Evolutionary conservation across 2,797 vertebrate genomes (phyloP), one percentile per base, ranked within the genome.

Genomic region (Pogonophryne albipinna): DNA sequence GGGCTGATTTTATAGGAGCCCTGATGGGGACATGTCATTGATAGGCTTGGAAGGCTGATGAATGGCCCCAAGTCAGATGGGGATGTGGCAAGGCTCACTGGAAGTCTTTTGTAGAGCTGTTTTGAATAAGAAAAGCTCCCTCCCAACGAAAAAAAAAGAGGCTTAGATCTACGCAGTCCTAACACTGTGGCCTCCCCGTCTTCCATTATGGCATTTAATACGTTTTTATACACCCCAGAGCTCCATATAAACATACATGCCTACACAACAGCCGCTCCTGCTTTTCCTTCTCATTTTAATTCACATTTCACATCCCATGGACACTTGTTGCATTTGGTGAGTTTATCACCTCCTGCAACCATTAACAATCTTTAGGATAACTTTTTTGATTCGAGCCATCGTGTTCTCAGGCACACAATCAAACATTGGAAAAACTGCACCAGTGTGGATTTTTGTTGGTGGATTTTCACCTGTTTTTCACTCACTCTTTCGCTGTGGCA

Each of bases 51-150:
- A 96, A 97, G 97, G 95, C 97, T 98, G 97, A 99, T 99, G 98
- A 99, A 99, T 99, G 97, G 97, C 96, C 96, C 96, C 96, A 97
- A 97, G 97, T 98, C 97, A 99, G 97, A 99, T 98, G 97, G 97
- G 98, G 98, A 97, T 98, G 98, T 97, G 98, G 97, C 97, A 97
- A 96, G 96, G 96, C 98, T 97, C 97, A 96, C 97, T 99, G 97
- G 98, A 98, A 99, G 96, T 96, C 98, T 97, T 98, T 99, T 99
- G 98, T 99, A 96, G 95, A 93, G 95, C 97, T 98, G 96, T 96
- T 99, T 99, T 99, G 97, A 99, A 99, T 98, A 98, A 99, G 97
- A 99, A 99, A 99, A 97, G 96, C 96, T 96, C 96, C 97, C 96
- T 95, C 96, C 96, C 93, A 93, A 91, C n/a, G 93, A 84, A 88